These are phyloP conservation scores for Mythimna loreyi DNA, from an alignment of 2,888 invertebrate species.

Conservation along the genomic window DNA sequence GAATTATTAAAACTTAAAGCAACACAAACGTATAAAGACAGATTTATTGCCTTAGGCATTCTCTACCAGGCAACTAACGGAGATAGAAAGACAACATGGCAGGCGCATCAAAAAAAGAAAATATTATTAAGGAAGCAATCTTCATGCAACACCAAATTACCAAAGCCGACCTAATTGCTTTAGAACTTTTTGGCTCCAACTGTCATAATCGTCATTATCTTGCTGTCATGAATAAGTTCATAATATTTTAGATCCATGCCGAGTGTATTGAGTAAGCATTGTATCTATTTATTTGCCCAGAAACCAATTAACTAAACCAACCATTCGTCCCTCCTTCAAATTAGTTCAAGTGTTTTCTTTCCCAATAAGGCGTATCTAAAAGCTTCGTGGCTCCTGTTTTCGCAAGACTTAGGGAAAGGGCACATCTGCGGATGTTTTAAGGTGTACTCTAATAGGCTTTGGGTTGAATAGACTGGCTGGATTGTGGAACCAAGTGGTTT, in stretches of 20 bases:
- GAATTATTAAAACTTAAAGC: no score
- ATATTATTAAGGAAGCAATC: no score
- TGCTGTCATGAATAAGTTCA: no score
- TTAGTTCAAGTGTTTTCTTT: conserved; percentile 66
- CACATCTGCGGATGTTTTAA: conserved; percentile 71
- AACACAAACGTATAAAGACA: no score
- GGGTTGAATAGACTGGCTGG: conserved; percentile 68
- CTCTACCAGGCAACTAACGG: no score
- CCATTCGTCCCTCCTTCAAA: conserved; percentile 26
- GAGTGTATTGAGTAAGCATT: not conserved
- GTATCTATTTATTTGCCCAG: conserved; percentile 31
- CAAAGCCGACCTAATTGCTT: no score
- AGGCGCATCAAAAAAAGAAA: no score
- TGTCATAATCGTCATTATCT: no score
- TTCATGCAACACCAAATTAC: no score
- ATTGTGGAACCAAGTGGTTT: conserved; percentile 74
- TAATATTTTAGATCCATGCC: not conserved
- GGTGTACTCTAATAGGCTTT: conserved; percentile 77
- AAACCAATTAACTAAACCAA: conserved; percentile 48
- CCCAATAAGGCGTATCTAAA: conserved; percentile 57
- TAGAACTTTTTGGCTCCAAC: no score
- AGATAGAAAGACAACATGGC: no score
- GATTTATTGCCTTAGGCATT: no score
- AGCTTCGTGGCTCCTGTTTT: conserved; percentile 62
- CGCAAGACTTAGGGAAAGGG: conserved; percentile 61